phyloP scores from a whole-genome alignment of 2,888 invertebrate species.

The Torymus tubicola region DNA sequence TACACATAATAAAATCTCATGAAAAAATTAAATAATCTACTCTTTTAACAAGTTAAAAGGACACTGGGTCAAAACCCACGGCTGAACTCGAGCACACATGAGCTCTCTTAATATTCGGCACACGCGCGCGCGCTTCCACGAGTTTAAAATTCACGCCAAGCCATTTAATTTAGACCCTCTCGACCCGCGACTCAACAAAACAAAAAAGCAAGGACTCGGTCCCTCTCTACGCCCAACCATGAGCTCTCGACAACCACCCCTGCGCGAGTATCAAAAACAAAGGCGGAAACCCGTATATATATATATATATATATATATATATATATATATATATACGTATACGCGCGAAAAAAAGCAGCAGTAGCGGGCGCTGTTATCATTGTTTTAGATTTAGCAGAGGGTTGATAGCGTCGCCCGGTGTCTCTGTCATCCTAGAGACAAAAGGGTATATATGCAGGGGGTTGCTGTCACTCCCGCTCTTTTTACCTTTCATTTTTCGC shows the following conservation, averaged over 20 bases:
- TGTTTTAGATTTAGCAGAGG: constrained; percentile 2
- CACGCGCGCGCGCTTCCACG: not conserved
- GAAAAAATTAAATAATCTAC: not conserved
- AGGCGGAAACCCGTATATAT: no score
- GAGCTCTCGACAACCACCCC: not conserved
- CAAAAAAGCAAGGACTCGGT: no score
- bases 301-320: no score
- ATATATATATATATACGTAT: no score
- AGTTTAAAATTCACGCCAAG: constrained; percentile 12
- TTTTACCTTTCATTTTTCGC: not conserved
- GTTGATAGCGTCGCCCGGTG: no score
- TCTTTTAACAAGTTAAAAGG: constrained; percentile 2
- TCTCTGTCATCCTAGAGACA: not conserved
- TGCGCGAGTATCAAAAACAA: no score
- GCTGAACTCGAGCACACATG: not conserved
- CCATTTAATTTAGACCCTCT: constrained; percentile 41
- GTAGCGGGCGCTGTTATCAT: not conserved
- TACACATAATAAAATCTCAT: no score
- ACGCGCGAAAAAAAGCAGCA: not conserved
- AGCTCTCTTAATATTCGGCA: not conserved
- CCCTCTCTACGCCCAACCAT: no score
- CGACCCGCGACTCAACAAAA: no score
- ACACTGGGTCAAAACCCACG: not conserved
- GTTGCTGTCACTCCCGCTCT: not conserved
- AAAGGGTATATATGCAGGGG: not conserved